phyloP scores from a whole-genome alignment of 2,113 vertebrate species.

The Strix aluco region DNA sequence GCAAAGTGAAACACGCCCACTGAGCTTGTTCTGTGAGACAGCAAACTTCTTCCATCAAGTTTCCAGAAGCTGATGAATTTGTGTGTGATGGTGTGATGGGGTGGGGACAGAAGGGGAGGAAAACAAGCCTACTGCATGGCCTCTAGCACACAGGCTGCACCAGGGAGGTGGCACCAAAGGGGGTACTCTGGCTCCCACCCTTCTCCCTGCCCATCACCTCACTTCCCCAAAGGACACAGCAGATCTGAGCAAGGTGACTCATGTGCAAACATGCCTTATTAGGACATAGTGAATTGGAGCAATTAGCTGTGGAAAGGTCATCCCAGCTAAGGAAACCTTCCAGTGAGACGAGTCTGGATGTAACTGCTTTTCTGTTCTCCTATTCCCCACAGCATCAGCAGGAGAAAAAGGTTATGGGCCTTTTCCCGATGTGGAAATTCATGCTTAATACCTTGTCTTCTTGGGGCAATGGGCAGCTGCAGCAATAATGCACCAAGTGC shows the following conservation, averaged over 20 bases:
- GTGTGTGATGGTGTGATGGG: not conserved
- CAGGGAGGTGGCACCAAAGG: not conserved
- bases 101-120: not conserved
- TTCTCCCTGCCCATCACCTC: fast-evolving
- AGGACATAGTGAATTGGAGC: not conserved
- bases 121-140: not conserved
- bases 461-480: not conserved
- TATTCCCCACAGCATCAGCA: fast-evolving
- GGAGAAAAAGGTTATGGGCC: not conserved
- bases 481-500: not conserved
- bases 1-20: not conserved
- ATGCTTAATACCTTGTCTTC: not conserved
- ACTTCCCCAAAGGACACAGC: not conserved
- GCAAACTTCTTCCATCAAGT: not conserved
- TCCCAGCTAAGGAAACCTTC: not conserved
- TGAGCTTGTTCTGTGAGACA: not conserved
- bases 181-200: not conserved
- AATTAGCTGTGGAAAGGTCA: not conserved
- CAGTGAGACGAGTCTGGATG: not conserved
- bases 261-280: not conserved
- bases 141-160: not conserved
- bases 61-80: not conserved
- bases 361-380: not conserved
- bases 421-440: not conserved
- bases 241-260: not conserved